Percentiles rank a stretch among this genome's conserved stretches.
phyloP scores from a whole-genome alignment of 2,888 invertebrate species.

The Morinoia aosen region DNA sequence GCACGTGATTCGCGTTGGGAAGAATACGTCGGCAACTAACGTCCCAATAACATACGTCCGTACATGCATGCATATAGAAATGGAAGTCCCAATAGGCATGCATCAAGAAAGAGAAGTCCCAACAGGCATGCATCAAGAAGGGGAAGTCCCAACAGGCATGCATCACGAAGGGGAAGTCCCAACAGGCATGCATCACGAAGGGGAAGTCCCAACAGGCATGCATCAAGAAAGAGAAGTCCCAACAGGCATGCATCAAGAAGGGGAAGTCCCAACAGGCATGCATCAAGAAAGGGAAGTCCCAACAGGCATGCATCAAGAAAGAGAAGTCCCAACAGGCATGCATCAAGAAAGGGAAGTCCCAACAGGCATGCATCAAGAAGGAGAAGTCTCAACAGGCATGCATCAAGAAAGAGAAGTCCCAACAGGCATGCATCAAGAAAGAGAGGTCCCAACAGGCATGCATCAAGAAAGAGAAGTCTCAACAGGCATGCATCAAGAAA shows the following conservation, averaged over 20 bases:
- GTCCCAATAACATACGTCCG: no score
- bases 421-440: no score
- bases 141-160: no score
- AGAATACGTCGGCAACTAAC: no score
- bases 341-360: not conserved
- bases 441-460: not conserved
- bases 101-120: not conserved
- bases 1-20: no score
- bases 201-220: not conserved
- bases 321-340: no score
- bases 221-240: no score
- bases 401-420: no score
- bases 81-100: no score
- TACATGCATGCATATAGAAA: no score
- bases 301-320: not conserved
- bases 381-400: not conserved
- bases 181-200: not conserved
- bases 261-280: not conserved
- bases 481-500: not conserved
- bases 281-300: not conserved
- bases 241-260: no score
- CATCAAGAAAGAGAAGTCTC: not conserved
- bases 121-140: not conserved
- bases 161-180: not conserved
- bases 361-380: not conserved